Conservation (phyloP, 2,113 vertebrate genomes). For the Austrofundulus limnaeus region DNA sequence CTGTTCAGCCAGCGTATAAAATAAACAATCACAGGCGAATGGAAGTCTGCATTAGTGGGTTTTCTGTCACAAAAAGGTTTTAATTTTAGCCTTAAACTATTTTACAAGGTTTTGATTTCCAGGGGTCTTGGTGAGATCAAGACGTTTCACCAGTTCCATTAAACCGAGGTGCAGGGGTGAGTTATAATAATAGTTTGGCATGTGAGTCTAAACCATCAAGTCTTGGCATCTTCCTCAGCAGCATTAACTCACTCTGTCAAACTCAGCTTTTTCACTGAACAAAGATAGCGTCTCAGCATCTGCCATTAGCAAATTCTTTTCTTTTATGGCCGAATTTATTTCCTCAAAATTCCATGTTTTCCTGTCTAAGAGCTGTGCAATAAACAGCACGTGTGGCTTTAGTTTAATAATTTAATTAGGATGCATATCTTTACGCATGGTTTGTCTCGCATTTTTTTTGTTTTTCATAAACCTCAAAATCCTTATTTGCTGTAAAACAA, state of each 20-base stretch:
- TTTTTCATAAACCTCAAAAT: conserved; percentile 11
- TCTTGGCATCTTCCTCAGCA: conserved; percentile 43
- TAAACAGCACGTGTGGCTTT: conserved; percentile 46
- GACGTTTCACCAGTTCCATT: conserved; percentile 29
- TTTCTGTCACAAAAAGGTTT: conserved; percentile 5
- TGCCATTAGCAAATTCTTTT: conserved; percentile 62
- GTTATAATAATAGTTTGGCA: conserved; percentile 54
- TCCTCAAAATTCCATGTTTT: conserved; percentile 56
- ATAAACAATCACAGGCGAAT: neutral
- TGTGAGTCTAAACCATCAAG: conserved; percentile 51
- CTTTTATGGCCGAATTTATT: conserved; percentile 57
- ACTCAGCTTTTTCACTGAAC: conserved; percentile 26
- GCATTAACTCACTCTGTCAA: conserved; percentile 29
- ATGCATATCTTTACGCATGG: neutral
- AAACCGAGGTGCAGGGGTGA: conserved; percentile 43
- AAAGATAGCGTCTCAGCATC: conserved; percentile 43
- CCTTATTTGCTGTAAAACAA: neutral
- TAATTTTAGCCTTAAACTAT: neutral
- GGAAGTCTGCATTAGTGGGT: neutral
- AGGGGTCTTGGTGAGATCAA: conserved; percentile 4
- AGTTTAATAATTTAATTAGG: conserved; percentile 4
- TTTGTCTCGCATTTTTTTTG: conserved; percentile 9
- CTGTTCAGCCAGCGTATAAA: neutral
- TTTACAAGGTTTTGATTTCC: conserved; percentile 7
- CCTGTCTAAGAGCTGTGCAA: conserved; percentile 46